phyloP scores from a whole-genome alignment of 92 coral and sea anemone genomes.

The Phymanthus crucifer region DNA sequence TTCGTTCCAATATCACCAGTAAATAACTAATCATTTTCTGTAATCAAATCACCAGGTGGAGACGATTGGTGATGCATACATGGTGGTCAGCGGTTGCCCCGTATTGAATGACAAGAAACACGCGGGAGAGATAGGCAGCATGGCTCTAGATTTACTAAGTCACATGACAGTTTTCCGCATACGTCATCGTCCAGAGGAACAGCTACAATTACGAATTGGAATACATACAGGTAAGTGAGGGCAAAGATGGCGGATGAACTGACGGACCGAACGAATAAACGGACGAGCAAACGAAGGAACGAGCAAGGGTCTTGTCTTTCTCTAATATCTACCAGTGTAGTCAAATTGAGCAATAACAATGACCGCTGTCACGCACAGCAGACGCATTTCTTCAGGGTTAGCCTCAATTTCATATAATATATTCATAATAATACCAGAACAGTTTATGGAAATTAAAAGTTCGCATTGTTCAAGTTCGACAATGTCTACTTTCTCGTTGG shows the following conservation, averaged over 20 bases:
- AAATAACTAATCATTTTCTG: not conserved
- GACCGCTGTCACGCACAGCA: too few species aligned
- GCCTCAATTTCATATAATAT: too few species aligned
- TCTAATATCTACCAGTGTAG: too few species aligned
- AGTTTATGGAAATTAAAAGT: too few species aligned
- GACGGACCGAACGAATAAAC: not conserved
- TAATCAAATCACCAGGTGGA: constrained; percentile 61
- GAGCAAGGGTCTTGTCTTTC: not conserved
- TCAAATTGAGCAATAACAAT: too few species aligned
- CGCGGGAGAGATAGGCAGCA: constrained; percentile 88
- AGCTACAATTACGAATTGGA: constrained; percentile 90
- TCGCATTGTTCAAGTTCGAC: too few species aligned
- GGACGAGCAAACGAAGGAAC: not conserved
- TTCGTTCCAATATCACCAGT: too few species aligned
- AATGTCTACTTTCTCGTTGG: too few species aligned
- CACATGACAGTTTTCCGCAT: constrained; percentile 75
- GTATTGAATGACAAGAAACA: constrained; percentile 81
- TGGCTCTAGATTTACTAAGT: constrained; percentile 85
- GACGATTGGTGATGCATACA: constrained; percentile 94
- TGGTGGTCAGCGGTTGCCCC: constrained; percentile 96
- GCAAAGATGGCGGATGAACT: not conserved
- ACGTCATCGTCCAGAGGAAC: constrained; percentile 83
- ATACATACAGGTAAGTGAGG: constrained; percentile 76
- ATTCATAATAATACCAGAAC: too few species aligned
- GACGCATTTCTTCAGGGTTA: too few species aligned